Conservation (phyloP, 2,888 invertebrate species). For the Anaspis maculata region DNA sequence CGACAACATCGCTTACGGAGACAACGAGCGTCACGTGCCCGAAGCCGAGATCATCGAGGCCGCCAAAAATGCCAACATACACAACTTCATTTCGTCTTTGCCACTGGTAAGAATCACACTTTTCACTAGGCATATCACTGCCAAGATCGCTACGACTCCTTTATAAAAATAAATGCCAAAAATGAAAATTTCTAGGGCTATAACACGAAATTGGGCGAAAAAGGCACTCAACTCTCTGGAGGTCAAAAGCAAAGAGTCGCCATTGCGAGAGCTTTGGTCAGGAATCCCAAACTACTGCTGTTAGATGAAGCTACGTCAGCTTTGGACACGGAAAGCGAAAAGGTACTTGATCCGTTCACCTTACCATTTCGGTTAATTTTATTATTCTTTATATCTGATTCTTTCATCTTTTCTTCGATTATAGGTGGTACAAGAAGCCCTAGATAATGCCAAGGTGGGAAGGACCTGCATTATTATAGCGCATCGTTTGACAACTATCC, state of each 20-base stretch:
- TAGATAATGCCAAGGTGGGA: constrained; percentile 72
- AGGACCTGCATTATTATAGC: constrained; percentile 82
- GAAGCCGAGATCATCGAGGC: constrained; percentile 70
- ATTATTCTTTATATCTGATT: too few relatives aligned
- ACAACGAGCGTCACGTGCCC: constrained; percentile 57
- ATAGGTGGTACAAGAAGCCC: constrained; percentile 76
- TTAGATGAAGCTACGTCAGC: constrained; percentile 86
- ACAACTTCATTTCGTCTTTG: constrained; percentile 68
- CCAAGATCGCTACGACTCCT: constrained; percentile 27
- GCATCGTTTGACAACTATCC: constrained; percentile 75
- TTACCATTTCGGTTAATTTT: too few relatives aligned
- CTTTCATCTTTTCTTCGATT: constrained; percentile 11
- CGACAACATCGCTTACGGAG: constrained; percentile 91
- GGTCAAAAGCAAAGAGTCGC: constrained; percentile 87
- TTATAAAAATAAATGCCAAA: too few relatives aligned
- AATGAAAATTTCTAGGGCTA: too few relatives aligned
- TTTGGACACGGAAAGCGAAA: constrained; percentile 78
- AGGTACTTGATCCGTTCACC: too few relatives aligned
- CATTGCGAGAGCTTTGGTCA: constrained; percentile 77
- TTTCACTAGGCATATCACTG: constrained; percentile 7
- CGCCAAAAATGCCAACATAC: constrained; percentile 80
- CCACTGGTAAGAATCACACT: too few relatives aligned
- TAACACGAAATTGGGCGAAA: constrained; percentile 51
- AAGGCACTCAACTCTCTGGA: constrained; percentile 70
- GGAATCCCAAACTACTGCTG: constrained; percentile 68